phyloP scores from a whole-genome alignment of 2,888 invertebrate species.

The Scrobipalpa costella region DNA sequence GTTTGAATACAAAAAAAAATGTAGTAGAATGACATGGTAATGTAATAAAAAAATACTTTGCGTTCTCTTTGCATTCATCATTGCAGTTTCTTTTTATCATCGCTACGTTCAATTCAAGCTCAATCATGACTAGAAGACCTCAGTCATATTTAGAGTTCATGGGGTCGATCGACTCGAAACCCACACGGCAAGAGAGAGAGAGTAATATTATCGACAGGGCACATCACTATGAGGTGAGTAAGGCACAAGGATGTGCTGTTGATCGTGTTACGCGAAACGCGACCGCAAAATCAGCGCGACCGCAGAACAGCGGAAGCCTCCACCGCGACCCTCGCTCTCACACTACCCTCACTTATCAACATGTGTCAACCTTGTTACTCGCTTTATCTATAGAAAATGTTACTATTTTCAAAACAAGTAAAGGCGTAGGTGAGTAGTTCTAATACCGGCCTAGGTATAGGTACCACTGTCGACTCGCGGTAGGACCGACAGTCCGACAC shows the following conservation, averaged over 20 bases:
- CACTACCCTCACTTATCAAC: conserved; percentile 57
- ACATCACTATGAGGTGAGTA: conserved; percentile 42
- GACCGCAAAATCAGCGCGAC: conserved; percentile 77
- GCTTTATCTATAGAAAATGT: too few relatives aligned
- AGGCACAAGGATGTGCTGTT: conserved; percentile 70
- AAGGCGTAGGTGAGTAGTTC: too few relatives aligned
- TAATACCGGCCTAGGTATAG: too few relatives aligned
- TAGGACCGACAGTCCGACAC: too few relatives aligned
- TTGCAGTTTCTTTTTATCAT: too few relatives aligned
- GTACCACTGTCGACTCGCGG: neutral
- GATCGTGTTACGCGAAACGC: conserved; percentile 79
- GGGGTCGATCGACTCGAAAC: too few relatives aligned
- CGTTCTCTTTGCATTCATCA: too few relatives aligned
- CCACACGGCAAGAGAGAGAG: conserved; percentile 2
- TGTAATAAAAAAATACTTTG: conserved; percentile 27
- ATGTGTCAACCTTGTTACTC: conserved; percentile 34
- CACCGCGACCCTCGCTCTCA: conserved; percentile 62
- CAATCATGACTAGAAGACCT: too few relatives aligned
- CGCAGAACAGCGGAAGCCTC: conserved; percentile 77
- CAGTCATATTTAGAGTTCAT: too few relatives aligned
- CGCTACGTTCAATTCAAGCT: too few relatives aligned
- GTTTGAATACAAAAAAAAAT: neutral
- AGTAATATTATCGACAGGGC: conserved; percentile 34
- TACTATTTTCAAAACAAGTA: too few relatives aligned
- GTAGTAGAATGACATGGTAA: neutral